Conservation (phyloP, 2,797 vertebrate species). For the Smutsia temminckii region DNA sequence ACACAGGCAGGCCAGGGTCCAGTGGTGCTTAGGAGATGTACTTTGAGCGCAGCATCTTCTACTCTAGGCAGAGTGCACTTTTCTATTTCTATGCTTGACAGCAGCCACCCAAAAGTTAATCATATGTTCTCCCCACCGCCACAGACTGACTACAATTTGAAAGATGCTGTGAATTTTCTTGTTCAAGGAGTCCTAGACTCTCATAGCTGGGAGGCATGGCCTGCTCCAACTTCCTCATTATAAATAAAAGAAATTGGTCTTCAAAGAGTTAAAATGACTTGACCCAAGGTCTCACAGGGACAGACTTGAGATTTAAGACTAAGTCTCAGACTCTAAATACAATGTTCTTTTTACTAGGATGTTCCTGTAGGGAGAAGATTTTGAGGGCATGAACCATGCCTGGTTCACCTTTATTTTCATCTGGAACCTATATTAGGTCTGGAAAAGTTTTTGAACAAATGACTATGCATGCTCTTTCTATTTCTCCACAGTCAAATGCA, state of each 20-base stretch:
- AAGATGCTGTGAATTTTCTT: conserved; percentile 15
- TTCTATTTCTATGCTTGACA: conserved; percentile 46
- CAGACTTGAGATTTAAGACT: neutral
- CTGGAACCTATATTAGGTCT: neutral
- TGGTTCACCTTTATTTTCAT: neutral
- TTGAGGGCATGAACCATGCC: neutral
- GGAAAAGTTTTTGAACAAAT: neutral
- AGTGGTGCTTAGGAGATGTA: neutral
- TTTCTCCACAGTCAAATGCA: neutral
- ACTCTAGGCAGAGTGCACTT: conserved; percentile 17
- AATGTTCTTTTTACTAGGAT: conserved; percentile 15
- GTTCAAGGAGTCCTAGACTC: conserved; percentile 2
- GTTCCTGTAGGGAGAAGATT: neutral
- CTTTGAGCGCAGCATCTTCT: conserved; percentile 40
- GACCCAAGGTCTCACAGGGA: neutral
- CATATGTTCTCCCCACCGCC: neutral
- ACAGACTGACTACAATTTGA: neutral
- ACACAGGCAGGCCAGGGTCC: conserved; percentile 68
- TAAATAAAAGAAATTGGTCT: neutral
- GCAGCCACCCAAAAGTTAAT: conserved; percentile 55
- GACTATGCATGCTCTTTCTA: neutral
- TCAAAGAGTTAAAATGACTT: conserved; percentile 20
- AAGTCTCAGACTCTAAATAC: conserved; percentile 1
- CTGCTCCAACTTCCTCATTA: neutral
- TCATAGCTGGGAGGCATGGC: neutral